Conservation (phyloP, 2,888 invertebrate genomes). For the Pilophorus perplexus region DNA sequence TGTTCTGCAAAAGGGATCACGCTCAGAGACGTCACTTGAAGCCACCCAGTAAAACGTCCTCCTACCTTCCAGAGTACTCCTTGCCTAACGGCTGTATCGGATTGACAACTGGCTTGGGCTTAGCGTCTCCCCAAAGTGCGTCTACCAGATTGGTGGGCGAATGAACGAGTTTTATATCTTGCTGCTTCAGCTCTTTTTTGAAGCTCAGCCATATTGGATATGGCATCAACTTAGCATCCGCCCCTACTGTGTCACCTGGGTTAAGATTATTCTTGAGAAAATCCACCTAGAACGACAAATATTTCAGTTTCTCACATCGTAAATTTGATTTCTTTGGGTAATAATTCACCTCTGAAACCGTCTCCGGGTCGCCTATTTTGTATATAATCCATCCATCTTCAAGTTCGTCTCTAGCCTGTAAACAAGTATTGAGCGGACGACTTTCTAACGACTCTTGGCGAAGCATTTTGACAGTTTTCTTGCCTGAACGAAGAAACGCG, state of each 20-base stretch:
- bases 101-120: conserved; percentile 56
- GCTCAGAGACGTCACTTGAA: background rate
- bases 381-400: conserved; percentile 33
- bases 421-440: too few species aligned
- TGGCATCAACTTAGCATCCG: conserved; percentile 71
- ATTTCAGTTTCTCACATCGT: background rate
- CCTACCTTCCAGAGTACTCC: conserved; percentile 61
- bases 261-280: conserved; percentile 63
- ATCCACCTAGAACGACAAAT: conserved; percentile 11
- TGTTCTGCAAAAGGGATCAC: background rate
- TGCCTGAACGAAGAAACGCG: conserved; percentile 91
- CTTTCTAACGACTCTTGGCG: too few species aligned
- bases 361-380: conserved; percentile 21
- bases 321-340: background rate
- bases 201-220: conserved; percentile 63
- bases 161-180: conserved; percentile 65
- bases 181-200: conserved; percentile 60
- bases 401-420: conserved; percentile 19
- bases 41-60: background rate
- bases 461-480: background rate
- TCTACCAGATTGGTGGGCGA: conserved; percentile 71
- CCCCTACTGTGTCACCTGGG: conserved; percentile 67
- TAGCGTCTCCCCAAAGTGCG: conserved; percentile 63
- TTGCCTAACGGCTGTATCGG: conserved; percentile 61
- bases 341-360: conserved; percentile 13